Base-by-base conservation (phyloP, 2,113 vertebrate genomes). In the Alligator mississippiensis region DNA sequence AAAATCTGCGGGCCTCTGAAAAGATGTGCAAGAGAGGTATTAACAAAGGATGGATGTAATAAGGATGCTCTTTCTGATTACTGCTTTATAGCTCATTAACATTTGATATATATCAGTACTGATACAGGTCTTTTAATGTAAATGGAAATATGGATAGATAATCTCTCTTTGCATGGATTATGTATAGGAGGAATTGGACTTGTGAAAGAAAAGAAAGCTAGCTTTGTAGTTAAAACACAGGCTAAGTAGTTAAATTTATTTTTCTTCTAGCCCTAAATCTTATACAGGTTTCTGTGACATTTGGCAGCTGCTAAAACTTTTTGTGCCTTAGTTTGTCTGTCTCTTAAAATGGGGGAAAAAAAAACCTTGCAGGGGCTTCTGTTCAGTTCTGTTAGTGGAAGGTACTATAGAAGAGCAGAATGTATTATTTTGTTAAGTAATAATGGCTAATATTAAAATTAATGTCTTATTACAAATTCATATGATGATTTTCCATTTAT, bases 401-500 rank as follows among this genome's bases (percentile, higher is more conserved):
- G 62, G 62, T 70, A 47, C 9, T 77, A 47, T 27, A 22, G 18
- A 92, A 1, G 1, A 13, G 27, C 57, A 7, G 2, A 6, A 59
- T 84, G 92, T 90, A 27, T 66, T 94, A 28, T 70, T 89, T 90
- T 88, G 24, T n/a, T 77, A 89, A 87, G 85, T 72, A 83, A n/a
- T 92, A 86, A 92, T 81, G 63, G 11, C 72, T 75, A 80, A 90
- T 61, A 34, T 58, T 84, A 55, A 84, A 55, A 28, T 80, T 5
- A 62, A 75, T 87, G 12, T 81, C 77, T 34, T 88, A 34, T 66
- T 64, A 79, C 70, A 94, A 76, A 72, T 77, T 5, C 5, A 82
- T 68, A 90, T 62, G 59, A 3, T 91, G 61, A 30, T 83, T 92
- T 93, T 80, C 63, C 54, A 54, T 38, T 63, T 85, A 81, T 61